phyloP scores from a whole-genome alignment of 2,888 invertebrate species.

The Carabus problematicus region DNA sequence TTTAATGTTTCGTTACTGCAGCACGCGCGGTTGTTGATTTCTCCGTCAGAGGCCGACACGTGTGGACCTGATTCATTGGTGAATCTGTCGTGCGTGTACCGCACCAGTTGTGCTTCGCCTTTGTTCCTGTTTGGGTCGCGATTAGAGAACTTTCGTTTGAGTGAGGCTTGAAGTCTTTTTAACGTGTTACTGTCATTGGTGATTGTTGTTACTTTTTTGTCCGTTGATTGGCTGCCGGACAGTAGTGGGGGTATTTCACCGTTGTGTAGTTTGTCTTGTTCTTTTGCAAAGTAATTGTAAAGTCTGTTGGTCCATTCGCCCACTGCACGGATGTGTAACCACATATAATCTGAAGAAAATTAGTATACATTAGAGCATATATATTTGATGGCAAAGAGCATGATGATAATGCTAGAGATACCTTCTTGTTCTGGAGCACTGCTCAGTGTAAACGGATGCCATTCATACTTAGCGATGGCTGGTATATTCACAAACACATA shows the following conservation, averaged over 20 bases:
- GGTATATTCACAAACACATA: conserved; percentile 94
- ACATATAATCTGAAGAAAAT: conserved; percentile 76
- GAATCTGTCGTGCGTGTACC: conserved; percentile 56
- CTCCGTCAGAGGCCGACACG: conserved; percentile 49
- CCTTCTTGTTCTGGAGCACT: conserved; percentile 94
- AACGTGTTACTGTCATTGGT: conserved; percentile 53
- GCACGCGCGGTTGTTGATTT: conserved; percentile 50
- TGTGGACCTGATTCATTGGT: conserved; percentile 51
- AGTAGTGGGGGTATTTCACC: conserved; percentile 64
- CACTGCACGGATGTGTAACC: conserved; percentile 91
- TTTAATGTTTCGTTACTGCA: conserved; percentile 51
- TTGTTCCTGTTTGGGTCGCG: conserved; percentile 54
- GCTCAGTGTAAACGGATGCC: conserved; percentile 97
- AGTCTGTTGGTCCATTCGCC: conserved; percentile 94
- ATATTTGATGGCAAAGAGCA: neutral
- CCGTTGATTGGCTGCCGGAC: conserved; percentile 23
- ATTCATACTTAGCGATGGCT: conserved; percentile 89
- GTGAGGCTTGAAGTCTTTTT: conserved; percentile 56
- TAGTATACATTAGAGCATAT: conserved; percentile 12
- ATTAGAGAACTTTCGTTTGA: conserved; percentile 63
- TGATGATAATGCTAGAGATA: conserved; percentile 49
- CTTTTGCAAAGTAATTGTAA: conserved; percentile 83
- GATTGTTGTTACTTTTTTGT: conserved; percentile 49
- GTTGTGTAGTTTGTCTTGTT: conserved; percentile 77
- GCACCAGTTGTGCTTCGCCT: conserved; percentile 52